Evolutionary conservation across 2,113 vertebrate species (phyloP).

Genomic region (Alethe castanea): DNA sequence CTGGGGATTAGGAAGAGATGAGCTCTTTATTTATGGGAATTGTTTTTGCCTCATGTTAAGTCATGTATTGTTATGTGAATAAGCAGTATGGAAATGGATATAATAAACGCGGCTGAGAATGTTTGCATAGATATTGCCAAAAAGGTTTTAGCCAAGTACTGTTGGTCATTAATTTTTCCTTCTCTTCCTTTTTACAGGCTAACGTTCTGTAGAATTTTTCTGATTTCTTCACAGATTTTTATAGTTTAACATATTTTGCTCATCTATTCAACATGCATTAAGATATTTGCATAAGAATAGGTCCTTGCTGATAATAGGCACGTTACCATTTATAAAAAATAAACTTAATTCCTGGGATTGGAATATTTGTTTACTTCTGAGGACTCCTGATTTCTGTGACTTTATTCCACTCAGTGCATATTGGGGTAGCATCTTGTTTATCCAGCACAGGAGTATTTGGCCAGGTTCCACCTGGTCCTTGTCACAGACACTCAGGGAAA

Average conservation of each 20-base stretch:
- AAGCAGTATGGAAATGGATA: background rate
- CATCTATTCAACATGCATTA: background rate
- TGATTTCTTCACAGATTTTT: background rate
- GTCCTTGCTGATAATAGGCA: background rate
- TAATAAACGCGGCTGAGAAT: background rate
- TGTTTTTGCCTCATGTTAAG: background rate
- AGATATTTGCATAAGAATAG: background rate
- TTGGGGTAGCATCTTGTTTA: background rate
- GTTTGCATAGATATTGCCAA: background rate
- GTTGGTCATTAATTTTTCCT: background rate
- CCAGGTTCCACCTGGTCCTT: background rate
- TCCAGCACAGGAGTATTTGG: background rate
- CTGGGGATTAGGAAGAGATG: background rate
- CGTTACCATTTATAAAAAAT: background rate
- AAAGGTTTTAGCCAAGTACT: background rate
- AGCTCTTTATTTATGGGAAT: background rate
- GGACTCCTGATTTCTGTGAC: background rate
- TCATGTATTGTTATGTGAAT: background rate
- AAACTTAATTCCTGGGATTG: accelerated
- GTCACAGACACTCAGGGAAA: background rate
- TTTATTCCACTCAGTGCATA: background rate
- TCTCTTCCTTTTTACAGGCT: background rate
- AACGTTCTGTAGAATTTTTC: background rate
- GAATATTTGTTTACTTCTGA: background rate
- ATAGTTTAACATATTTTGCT: background rate